A percentile compares a stretch with the other conserved stretches of the same genome.
These are phyloP conservation scores for Noctua pronuba DNA, from an alignment of 2,888 invertebrate genomes.

Conservation along the genomic window DNA sequence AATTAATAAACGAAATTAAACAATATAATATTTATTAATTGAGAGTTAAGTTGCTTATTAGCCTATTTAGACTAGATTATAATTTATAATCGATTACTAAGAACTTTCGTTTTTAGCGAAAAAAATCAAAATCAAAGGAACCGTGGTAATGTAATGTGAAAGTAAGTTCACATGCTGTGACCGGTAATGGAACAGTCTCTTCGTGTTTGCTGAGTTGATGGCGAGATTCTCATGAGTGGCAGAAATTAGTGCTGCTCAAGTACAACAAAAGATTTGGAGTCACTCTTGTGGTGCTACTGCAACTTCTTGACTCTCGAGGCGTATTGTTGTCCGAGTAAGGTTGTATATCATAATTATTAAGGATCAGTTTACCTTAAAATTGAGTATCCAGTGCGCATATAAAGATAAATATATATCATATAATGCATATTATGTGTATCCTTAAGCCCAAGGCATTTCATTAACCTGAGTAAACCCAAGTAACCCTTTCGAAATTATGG, in stretches of 20 bases:
- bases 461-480: slow-evolving; percentile 51
- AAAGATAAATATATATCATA: slow-evolving; percentile 6
- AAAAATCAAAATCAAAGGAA: not conserved
- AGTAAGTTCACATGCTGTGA: not conserved
- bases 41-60: no score
- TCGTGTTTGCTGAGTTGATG: not conserved
- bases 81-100: no score
- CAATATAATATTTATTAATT: no score
- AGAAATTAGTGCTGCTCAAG: no score
- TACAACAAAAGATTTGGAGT: no score
- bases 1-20: no score
- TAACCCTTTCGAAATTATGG: slow-evolving; percentile 30
- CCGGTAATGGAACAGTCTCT: not conserved
- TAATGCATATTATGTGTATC: slow-evolving; percentile 1
- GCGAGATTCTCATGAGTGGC: not conserved
- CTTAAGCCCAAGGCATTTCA: slow-evolving; percentile 44
- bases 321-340: not conserved
- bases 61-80: no score
- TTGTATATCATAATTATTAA: not conserved
- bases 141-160: not conserved
- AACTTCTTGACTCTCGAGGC: no score
- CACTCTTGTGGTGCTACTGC: no score
- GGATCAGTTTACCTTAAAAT: not conserved
- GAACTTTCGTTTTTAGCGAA: not conserved
- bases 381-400: not conserved